Evolutionary conservation across 2,113 vertebrate species (phyloP), one percentile per base, ranked within the genome.

Genomic region (Cinclus cinclus): DNA sequence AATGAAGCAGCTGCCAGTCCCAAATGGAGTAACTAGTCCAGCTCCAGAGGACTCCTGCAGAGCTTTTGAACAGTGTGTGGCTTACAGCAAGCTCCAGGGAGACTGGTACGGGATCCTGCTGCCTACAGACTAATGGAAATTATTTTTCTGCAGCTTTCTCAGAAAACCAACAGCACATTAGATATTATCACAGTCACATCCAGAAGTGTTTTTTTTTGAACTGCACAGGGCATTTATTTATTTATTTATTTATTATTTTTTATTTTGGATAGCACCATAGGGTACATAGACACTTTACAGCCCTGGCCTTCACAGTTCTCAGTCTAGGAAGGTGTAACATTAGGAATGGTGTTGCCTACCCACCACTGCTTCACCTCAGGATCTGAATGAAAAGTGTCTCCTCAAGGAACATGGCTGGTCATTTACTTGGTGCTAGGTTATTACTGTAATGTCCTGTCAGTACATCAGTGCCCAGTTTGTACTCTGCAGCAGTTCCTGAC

Each of bases 171-270:
- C 31, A 56, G 44, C 13, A 7, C 1, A 0, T 67, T 73, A 62
- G 16, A 25, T 28, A 46, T 50, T 31, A 30, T 46, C 89, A 74
- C 37, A 75, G 52, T 65, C 76, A 79, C 18, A 87, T 44, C 12
- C 50, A 62, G 47, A 52, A 71, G 16, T 64, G 39, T 25, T 60
- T 74, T 60, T 74, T 37, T 71, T 70, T 7, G 15, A 95, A 84
- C 17, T 5, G 44, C 86, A 41, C 16, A 33, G 59, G 53, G n/a
- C 5, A 15, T 85, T 96, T 89, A 75, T 87, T 91, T 67, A 81
- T 87, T 91, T 53, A 15, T 84, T 96, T 92, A 75, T 87, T 89
- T 78, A 22, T 47, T 47, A 47, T 77, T 42, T 53, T 87, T 96
- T 92, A 79, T 87, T 89, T 78, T n/a, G 76, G 65, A 71, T 47